Base-by-base conservation (phyloP, 2,797 vertebrate species). In the Sebastes miniatus region DNA sequence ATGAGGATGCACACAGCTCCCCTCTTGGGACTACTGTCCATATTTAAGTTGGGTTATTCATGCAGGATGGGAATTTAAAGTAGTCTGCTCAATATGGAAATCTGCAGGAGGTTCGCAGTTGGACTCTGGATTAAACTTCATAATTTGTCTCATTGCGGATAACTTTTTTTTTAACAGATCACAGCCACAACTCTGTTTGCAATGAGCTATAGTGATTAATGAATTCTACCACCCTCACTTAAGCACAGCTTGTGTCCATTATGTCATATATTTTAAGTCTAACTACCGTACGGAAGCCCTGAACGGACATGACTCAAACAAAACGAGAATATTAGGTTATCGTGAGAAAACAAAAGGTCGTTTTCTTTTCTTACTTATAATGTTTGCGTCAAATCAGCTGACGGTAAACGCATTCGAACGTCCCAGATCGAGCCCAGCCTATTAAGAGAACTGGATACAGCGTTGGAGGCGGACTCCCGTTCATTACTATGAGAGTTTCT, bases 1-100 rank as follows among this genome's bases (percentile, higher is more conserved):
- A 57, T 81, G 58, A 63, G 36, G 76, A 68, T 59, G 16, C 68
- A 16, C 20, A 39, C 22, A 22, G 63, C 68, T 84, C 79, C 73
- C 69, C 79, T 24, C 24, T 24, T 50, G 67, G 72, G 76, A 83
- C 9, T n/a, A 5, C 67, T 82, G 73, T 84, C 86, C 76, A 81
- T 83, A 81, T 85, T 86, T 76, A 82, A 84, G 59, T 72, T 29
- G 34, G 24, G 6, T 58, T 66, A 36, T 79, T 83, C 20, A 57
- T 68, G 71, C 72, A 69, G 73, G 36, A 69, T 80, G 61, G 81
- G 79, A 81, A 72, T 85, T 72, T 87, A 81, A 87, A 85, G 50
- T 69, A 80, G 71, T 75, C 47, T 71, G 47, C 65, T 79, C 73
- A 83, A 77, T 73, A 73, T 87, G 83, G 27, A 65, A 80, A 77